These are phyloP conservation scores for Dorcus hopei DNA, from an alignment of 2,888 invertebrate species.

Conservation along the genomic window DNA sequence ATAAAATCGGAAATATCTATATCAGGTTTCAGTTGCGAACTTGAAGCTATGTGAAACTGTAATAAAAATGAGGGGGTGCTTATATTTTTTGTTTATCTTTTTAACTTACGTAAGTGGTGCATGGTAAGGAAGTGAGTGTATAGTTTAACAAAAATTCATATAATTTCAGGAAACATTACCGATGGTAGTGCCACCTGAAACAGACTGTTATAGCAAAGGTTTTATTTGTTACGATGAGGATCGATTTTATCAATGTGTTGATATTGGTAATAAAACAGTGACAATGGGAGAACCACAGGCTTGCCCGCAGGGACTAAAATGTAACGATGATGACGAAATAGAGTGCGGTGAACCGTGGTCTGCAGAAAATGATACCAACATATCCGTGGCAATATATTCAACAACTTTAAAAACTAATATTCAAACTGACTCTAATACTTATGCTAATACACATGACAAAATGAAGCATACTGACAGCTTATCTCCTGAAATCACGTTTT, in stretches of 20 bases:
- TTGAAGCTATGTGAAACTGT: too few species aligned
- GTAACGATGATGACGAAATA: conserved; percentile 14
- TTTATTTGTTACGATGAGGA: conserved; percentile 53
- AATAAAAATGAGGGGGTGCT: too few species aligned
- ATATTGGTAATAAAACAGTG: conserved; percentile 47
- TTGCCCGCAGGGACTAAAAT: conserved; percentile 22
- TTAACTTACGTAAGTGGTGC: too few species aligned
- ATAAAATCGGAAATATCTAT: too few species aligned
- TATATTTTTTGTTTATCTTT: too few species aligned
- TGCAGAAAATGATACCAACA: not conserved
- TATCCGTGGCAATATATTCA: not conserved
- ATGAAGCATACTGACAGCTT: not conserved
- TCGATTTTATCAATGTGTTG: conserved; percentile 54
- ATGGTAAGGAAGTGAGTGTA: too few species aligned
- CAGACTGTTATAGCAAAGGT: conserved; percentile 51
- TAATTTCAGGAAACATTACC: conserved; percentile 2
- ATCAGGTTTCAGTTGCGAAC: too few species aligned
- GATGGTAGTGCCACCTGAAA: not conserved
- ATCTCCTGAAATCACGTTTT: too few species aligned
- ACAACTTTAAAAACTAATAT: not conserved
- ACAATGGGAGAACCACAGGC: conserved; percentile 45
- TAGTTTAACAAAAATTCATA: not conserved
- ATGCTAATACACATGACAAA: not conserved
- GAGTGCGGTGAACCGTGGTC: conserved; percentile 17
- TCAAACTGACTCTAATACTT: not conserved